Conservation (phyloP, 2,113 vertebrate species). For the Salvelinus sp. region DNA sequence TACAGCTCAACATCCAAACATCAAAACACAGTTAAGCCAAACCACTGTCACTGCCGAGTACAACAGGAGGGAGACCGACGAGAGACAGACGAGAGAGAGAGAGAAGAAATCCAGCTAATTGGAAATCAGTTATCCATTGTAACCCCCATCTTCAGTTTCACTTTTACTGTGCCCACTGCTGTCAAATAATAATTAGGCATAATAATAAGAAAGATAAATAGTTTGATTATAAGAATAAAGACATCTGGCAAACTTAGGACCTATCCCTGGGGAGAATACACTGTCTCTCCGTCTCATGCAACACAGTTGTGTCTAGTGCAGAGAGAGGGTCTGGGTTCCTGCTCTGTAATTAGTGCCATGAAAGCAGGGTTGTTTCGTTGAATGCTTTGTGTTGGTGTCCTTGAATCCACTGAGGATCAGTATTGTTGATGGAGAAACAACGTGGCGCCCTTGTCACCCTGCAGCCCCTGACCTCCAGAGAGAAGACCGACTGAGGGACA, state of each 20-base stretch:
- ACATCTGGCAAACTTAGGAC: slow-evolving; percentile 1
- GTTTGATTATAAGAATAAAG: slow-evolving; percentile 15
- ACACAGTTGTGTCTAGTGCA: background rate
- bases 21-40: slow-evolving; percentile 24
- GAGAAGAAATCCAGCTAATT: background rate
- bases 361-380: background rate
- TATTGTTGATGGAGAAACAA: slow-evolving; percentile 28
- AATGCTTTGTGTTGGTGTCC: background rate
- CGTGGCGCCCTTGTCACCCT: slow-evolving; percentile 4
- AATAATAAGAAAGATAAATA: slow-evolving; percentile 15
- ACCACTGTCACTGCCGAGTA: slow-evolving; percentile 1
- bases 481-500: slow-evolving; percentile 30
- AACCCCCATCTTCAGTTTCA: slow-evolving; percentile 23
- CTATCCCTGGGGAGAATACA: background rate
- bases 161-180: slow-evolving; percentile 28
- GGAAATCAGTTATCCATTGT: slow-evolving; percentile 7
- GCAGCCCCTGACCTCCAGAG: slow-evolving; percentile 15
- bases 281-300: background rate
- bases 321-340: background rate
- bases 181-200: slow-evolving; percentile 54
- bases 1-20: slow-evolving; percentile 58
- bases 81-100: slow-evolving; percentile 32
- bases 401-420: slow-evolving; percentile 25
- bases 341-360: background rate
- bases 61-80: slow-evolving; percentile 25